phyloP scores from a whole-genome alignment of 92 coral and sea anemone species.

The Epizoanthus rinbou region DNA sequence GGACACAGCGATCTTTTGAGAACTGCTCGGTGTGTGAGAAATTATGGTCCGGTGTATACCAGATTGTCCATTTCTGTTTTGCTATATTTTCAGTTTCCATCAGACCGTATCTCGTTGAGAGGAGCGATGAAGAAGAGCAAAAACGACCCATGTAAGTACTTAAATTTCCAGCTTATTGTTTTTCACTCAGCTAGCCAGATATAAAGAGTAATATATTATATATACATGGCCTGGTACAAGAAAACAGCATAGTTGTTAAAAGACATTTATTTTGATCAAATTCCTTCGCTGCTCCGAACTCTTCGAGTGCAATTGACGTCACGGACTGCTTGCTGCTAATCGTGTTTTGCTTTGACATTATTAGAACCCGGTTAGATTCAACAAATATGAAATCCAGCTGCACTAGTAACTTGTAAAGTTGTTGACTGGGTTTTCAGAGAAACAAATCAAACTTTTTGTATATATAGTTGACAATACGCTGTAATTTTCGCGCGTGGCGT shows the following conservation, averaged over 20 bases:
- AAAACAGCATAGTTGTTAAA: background rate
- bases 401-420: background rate
- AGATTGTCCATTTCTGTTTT: background rate
- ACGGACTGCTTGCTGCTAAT: conserved; percentile 10
- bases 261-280: background rate
- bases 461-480: too few relatives aligned
- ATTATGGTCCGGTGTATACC: background rate
- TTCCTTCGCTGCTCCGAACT: conserved; percentile 44
- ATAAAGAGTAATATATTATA: background rate
- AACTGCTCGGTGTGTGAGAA: background rate
- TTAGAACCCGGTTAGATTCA: background rate
- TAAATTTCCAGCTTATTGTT: background rate
- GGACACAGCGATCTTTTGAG: background rate
- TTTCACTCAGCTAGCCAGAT: background rate
- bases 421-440: too few relatives aligned
- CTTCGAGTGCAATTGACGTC: conserved; percentile 27
- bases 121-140: conserved; percentile 51
- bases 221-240: background rate
- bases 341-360: background rate
- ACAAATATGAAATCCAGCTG: background rate
- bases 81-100: background rate
- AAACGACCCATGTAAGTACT: conserved; percentile 63
- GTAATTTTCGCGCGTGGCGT: too few relatives aligned
- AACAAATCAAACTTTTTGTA: too few relatives aligned
- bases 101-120: conserved; percentile 14